Conservation (phyloP, 2,797 vertebrate genomes). For the Alectoris magna region DNA sequence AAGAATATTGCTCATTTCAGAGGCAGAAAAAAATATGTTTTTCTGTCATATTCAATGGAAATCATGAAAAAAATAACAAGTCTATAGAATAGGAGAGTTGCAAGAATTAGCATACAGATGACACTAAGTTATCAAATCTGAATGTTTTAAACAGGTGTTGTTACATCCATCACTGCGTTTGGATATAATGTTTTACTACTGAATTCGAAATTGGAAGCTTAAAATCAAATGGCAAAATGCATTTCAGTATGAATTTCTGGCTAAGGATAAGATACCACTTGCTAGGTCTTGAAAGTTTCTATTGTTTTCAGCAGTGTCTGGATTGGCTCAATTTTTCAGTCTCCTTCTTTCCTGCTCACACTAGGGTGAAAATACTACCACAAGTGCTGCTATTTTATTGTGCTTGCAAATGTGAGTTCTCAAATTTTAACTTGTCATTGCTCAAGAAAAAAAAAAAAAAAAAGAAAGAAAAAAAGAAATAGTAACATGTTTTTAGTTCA, state of each 20-base stretch:
- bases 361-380: background rate
- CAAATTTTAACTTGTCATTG: background rate
- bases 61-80: background rate
- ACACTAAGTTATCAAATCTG: background rate
- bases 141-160: background rate
- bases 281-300: background rate
- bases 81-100: background rate
- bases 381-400: background rate
- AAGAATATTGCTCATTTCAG: background rate
- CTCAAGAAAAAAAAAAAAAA: background rate
- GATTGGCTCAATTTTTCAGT: background rate
- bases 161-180: background rate
- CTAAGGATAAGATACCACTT: background rate
- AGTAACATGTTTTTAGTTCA: background rate
- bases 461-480: background rate
- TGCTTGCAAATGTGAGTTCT: background rate
- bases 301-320: background rate
- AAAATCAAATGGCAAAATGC: background rate
- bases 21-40: background rate
- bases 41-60: background rate
- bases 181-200: background rate
- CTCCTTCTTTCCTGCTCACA: background rate
- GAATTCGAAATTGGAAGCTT: background rate
- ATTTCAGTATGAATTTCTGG: background rate
- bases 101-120: background rate